Evolutionary conservation across 2,113 vertebrate species (phyloP), one percentile per base, ranked within the genome.

Genomic region (Sapayoa aenigma): DNA sequence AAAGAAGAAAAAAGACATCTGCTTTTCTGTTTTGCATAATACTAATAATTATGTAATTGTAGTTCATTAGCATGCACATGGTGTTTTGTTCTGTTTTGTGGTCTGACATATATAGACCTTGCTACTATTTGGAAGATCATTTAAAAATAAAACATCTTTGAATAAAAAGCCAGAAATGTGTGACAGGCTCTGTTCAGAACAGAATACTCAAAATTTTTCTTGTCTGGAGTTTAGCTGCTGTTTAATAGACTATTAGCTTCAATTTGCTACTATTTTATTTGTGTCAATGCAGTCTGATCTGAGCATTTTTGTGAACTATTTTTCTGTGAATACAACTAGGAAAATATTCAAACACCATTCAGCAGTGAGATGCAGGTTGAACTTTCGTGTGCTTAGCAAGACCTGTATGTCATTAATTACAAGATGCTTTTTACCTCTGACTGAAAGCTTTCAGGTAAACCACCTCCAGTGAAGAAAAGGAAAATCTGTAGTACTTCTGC

Each of bases 21-120:
- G 90, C 52, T 76, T 91, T 95, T 94, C 87, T 92, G 47, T 80
- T 97, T 94, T 82, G 65, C 88, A 80, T 94, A 94, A 91, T 76
- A 53, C 52, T 82, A 93, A 91, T 95, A 93, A 96, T 95, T 87
- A 90, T 87, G 80, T 65, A 95, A 95, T 96, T 95, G 94, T 53
- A 74, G 86, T 58, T 96, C 84, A 96, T 96, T 96, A 96, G 25
- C 74, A 93, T 92, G 53, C 87, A 93, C 90, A 93, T 88, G 88
- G 59, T 80, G 50, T 93, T 97, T 96, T 93, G 62, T 94, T 97
- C 88, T 92, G 30, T 52, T 94, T 92, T 94, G 65, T 94, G 50
- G 56, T 87, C 67, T 96, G 92, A 73, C 65, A 94, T 80, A 65
- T 41, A 92, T 42, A 94, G 82, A 71, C 35, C 74, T 96, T 89